Conservation (phyloP, 2,888 invertebrate genomes). For the Pollenia griseotomentosa region DNA sequence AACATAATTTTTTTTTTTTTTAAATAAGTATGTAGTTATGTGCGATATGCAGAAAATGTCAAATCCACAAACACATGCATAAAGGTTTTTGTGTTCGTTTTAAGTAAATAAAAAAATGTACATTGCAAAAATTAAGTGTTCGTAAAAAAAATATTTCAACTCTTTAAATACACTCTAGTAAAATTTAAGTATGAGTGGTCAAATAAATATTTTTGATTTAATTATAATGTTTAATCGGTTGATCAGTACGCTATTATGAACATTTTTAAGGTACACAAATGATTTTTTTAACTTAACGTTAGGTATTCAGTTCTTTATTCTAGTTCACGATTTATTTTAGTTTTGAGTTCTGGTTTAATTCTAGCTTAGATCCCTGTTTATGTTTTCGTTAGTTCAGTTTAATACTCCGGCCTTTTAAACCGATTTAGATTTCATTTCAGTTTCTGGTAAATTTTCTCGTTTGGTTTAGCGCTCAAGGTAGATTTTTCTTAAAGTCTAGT, state of each 20-base stretch:
- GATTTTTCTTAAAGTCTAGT: too few species aligned
- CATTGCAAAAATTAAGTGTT: slow-evolving; percentile 11
- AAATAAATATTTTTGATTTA: slow-evolving; percentile 21
- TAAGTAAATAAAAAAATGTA: slow-evolving; percentile 21
- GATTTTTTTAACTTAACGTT: too few species aligned
- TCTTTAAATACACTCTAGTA: slow-evolving; percentile 3
- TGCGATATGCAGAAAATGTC: slow-evolving; percentile 42
- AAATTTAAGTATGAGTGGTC: background rate
- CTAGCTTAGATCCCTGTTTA: too few species aligned
- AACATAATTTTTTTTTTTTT: slow-evolving; percentile 10
- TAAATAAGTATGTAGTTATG: background rate
- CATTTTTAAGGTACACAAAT: background rate
- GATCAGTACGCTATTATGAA: background rate
- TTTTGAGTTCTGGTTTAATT: too few species aligned
- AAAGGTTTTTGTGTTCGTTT: background rate
- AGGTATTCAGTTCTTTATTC: too few species aligned
- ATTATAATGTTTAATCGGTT: background rate
- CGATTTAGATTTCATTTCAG: too few species aligned
- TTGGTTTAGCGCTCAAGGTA: too few species aligned
- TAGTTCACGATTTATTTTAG: too few species aligned
- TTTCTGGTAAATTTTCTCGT: too few species aligned
- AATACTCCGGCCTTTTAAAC: too few species aligned
- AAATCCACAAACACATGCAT: background rate
- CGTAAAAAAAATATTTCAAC: slow-evolving; percentile 3
- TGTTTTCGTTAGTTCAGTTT: too few species aligned